Conservation (phyloP, 2,797 vertebrate species). For the Spondyliosoma cantharus region DNA sequence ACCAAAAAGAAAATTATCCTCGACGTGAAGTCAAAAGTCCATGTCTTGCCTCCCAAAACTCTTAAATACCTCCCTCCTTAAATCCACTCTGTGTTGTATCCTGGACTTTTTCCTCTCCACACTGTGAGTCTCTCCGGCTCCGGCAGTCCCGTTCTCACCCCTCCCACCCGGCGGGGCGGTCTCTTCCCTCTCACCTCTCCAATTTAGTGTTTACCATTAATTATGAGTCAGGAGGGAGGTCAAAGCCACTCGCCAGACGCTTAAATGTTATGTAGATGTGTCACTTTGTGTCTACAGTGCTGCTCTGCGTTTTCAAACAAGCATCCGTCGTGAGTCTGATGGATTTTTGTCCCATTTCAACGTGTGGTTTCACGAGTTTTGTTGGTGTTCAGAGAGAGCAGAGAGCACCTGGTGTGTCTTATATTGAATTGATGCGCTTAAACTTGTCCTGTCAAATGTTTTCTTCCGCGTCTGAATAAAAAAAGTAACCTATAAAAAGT, state of each 20-base stretch:
- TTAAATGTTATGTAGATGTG: not conserved
- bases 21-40: slow-evolving; percentile 22
- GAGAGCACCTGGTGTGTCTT: slow-evolving; percentile 18
- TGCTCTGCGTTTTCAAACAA: not conserved
- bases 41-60: not conserved
- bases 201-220: slow-evolving; percentile 11
- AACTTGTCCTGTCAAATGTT: slow-evolving; percentile 54
- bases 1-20: not conserved
- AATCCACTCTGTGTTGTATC: not conserved
- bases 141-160: slow-evolving; percentile 7
- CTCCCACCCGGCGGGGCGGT: slow-evolving; percentile 58
- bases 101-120: slow-evolving; percentile 27
- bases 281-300: not conserved
- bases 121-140: slow-evolving; percentile 25
- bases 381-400: too few relatives aligned
- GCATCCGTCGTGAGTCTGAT: not conserved
- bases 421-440: slow-evolving; percentile 37
- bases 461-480: not conserved
- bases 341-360: not conserved
- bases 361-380: not conserved
- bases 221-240: slow-evolving; percentile 38
- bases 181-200: slow-evolving; percentile 28
- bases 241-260: slow-evolving; percentile 4
- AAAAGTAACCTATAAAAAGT: too few relatives aligned
- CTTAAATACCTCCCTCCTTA: not conserved